Base-by-base conservation (phyloP, 2,113 vertebrate species). In the Oenanthe oenanthe region DNA sequence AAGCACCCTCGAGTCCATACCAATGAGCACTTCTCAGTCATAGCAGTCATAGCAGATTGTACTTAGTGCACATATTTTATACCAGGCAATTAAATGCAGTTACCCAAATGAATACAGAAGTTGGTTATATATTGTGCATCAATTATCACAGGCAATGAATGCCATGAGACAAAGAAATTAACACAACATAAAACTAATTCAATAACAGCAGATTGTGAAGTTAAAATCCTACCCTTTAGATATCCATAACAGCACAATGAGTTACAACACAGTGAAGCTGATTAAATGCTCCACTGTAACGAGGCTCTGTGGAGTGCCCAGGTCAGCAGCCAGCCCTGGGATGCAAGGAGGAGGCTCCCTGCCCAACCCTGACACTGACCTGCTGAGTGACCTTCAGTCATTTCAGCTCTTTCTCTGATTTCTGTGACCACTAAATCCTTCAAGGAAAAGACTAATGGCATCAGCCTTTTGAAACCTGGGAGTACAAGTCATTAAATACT, bases 101-200 rank as follows among this genome's bases (percentile, higher is more conserved):
- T 93, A 90, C 58, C 76, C 72, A 96, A 95, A 95, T 96, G 93
- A 97, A 96, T 85, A 83, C 58, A 83, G 87, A 93, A 89, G 54
- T 82, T 14, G 6, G 73, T 88, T 94, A 80, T 91, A 75, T 75
- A 89, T 79, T 63, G 81, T 89, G 58, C 67, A 92, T 96, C 94
- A 94, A 91, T 96, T 95, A 96, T 82, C 85, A 78, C 66, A 85
- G 82, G 91, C 70, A 94, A 92, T 78, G 86, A 72, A 94, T 82
- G 50, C 88, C 77, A 88, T 32, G 75, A 94, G 92, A 94, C 40
- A 89, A 83, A 97, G 92, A 89, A 85, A 96, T 75, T 93, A 93
- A 95, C 54, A 94, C 74, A 82, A 95, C 34, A 82, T 83, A 95
- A 97, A 97, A 88, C 72, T 93, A 93, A 96, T 93, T 96, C 93